Evolutionary conservation across 2,797 vertebrate genomes (phyloP).

Genomic region (Pempheris klunzingeri): DNA sequence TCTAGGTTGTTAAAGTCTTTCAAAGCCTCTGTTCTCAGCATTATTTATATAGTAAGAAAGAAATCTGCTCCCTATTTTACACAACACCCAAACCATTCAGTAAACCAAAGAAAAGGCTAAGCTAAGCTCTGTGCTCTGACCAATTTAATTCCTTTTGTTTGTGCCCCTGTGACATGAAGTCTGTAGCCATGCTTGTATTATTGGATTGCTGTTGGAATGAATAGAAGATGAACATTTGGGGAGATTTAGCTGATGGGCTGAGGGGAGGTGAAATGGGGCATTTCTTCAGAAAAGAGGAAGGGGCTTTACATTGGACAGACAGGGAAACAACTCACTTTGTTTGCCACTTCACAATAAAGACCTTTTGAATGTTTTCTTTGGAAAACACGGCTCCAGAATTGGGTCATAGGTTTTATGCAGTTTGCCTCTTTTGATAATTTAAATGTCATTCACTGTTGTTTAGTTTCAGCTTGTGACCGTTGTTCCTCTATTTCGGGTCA

Average conservation of each 20-base stretch:
- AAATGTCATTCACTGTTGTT: conserved; percentile 7
- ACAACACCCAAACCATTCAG: neutral
- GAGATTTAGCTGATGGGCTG: conserved; percentile 2
- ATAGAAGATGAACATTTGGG: neutral
- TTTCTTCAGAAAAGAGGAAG: conserved; percentile 4
- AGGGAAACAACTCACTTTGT: neutral
- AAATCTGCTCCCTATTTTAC: neutral
- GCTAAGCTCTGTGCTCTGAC: neutral
- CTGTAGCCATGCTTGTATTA: neutral
- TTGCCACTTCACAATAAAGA: neutral
- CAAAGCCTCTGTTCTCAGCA: neutral
- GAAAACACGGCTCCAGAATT: neutral
- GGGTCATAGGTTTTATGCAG: neutral
- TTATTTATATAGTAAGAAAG: neutral
- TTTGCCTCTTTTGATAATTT: no score
- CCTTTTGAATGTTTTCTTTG: neutral
- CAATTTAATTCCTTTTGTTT: neutral
- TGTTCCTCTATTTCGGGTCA: conserved; percentile 61
- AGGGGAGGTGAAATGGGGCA: neutral
- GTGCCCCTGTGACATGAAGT: neutral
- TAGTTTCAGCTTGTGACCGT: conserved; percentile 41
- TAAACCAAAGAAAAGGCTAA: conserved; percentile 1
- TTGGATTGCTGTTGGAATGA: neutral
- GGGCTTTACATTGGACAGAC: neutral
- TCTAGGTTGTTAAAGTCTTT: neutral